phyloP scores from a whole-genome alignment of 2,113 vertebrate species.

The Bathybates hornii region DNA sequence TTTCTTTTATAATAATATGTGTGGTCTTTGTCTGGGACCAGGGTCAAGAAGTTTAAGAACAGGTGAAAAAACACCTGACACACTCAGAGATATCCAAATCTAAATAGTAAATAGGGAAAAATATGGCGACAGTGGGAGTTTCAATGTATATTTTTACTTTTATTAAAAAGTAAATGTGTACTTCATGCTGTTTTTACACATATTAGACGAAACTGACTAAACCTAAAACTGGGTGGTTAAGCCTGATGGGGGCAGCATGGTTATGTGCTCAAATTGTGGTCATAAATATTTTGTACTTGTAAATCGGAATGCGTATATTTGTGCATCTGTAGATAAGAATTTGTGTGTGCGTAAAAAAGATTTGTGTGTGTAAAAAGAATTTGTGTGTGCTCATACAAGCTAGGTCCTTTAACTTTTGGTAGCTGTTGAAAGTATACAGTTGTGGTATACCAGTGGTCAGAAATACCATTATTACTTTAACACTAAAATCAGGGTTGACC shows the following conservation, averaged over 20 bases:
- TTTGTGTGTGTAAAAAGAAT: not conserved
- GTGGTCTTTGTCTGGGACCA: not conserved
- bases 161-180: not conserved
- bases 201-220: not conserved
- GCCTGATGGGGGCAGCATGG: not conserved
- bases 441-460: too few species aligned
- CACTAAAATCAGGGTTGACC: too few species aligned
- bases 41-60: not conserved
- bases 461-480: too few species aligned
- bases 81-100: not conserved
- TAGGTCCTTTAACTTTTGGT: too few species aligned
- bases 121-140: not conserved
- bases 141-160: not conserved
- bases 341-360: not conserved
- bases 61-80: not conserved
- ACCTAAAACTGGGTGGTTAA: not conserved
- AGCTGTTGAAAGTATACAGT: too few species aligned
- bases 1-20: not conserved
- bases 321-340: not conserved
- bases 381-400: too few species aligned
- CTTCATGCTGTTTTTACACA: not conserved
- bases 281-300: not conserved
- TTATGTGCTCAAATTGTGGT: not conserved
- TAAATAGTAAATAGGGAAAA: not conserved
- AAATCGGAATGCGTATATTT: not conserved